Evolutionary conservation across 2,797 vertebrate genomes (phyloP).

Genomic region (Anguilla pacifica): DNA sequence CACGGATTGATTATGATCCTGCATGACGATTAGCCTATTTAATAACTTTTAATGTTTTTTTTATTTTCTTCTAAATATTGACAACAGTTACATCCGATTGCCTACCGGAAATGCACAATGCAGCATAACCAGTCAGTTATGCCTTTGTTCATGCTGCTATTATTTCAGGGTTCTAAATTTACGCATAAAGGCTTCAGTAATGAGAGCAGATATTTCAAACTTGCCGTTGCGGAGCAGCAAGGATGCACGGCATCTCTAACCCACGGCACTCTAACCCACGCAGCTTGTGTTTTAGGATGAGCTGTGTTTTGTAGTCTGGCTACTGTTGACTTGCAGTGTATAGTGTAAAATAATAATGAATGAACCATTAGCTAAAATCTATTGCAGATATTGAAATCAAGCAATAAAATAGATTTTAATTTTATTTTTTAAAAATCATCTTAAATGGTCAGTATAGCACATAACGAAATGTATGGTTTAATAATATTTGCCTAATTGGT

Average conservation of each 20-base stretch:
- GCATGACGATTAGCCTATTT: not conserved
- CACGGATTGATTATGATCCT: not conserved
- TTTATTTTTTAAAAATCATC: not conserved
- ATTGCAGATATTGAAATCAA: not conserved
- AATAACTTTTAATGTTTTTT: not conserved
- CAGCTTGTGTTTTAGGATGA: not conserved
- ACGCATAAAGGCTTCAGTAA: not conserved
- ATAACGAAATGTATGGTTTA: not conserved
- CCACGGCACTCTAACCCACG: not conserved
- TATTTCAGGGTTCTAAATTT: not conserved
- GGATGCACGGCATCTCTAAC: not conserved
- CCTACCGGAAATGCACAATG: no score
- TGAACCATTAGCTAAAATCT: not conserved
- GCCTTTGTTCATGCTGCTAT: not conserved
- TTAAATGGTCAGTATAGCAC: not conserved
- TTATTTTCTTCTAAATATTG: no score
- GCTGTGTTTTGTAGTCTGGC: no score
- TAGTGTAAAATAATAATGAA: not conserved
- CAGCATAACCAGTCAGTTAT: no score
- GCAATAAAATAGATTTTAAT: not conserved
- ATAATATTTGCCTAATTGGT: not conserved
- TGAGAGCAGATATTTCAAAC: not conserved
- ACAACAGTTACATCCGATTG: no score
- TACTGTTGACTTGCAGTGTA: not conserved
- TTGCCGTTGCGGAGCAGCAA: not conserved